Base-by-base conservation (phyloP, 2,113 vertebrate genomes). In the Charina bottae region DNA sequence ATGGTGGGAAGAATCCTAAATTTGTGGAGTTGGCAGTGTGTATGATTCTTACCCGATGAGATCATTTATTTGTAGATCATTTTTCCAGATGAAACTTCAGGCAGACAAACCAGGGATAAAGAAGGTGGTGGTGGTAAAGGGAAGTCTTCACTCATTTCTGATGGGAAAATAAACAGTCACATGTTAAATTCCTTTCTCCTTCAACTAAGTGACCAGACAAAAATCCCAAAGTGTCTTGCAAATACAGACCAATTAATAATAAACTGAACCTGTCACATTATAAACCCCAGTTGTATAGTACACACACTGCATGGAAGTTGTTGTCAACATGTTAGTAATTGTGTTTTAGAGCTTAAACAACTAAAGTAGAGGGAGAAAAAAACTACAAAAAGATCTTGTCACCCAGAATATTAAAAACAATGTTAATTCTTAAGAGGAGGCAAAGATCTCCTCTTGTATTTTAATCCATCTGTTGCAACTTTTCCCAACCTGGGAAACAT, bases 221-320 rank as follows among this genome's bases (percentile, higher is more conserved):
- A 96, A 94, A 95, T 90, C 90, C 94, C 92, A 93, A 94, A 96
- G 89, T 33, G 93, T 94, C 94, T 94, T 94, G 83, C 90, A 91
- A 90, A 88, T 89, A 49, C 85, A 95, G 56, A 53, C 83, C 92
- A 90, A 95, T 94, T 96, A 94, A 96, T 96, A 96, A 96, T 94
- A 97, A 95, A 96, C 62, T 93, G 89, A 68, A 92, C 88, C 89
- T 95, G 95, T 91, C 93, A 94, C 90, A 92, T 95, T 93, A 95
- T 68, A 95, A 96, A 95, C 13, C 88, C 94, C 89, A 87, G 91
- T 92, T 94, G 85, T 85, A 91, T 55, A 93, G 93, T 91, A 87
- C 87, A 56, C 78, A 37, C 87, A 85, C 58, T 3, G n/a, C 54
- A 21, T 33, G 11, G 60, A 86, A 55, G 84, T 56, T 72, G 59